A percentile compares a stretch with the other conserved stretches of the same genome.
Conservation (phyloP, 2,888 invertebrate species). For the Gibbula magus region DNA sequence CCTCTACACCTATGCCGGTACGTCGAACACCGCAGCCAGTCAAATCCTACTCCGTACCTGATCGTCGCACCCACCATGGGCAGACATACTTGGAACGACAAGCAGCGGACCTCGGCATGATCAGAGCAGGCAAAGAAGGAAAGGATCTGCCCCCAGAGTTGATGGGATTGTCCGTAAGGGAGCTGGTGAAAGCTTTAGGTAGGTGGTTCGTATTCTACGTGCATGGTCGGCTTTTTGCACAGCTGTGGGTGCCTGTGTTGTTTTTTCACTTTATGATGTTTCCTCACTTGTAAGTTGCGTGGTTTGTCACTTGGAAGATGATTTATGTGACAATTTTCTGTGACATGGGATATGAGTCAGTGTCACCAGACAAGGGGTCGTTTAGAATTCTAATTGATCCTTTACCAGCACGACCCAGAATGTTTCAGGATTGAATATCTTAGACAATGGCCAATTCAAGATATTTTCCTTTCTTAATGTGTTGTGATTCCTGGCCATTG, state of each 20-base stretch:
- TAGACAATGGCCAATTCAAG: too few species aligned
- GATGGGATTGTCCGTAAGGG: slow-evolving; percentile 83
- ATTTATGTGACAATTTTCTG: background rate
- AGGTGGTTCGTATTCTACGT: slow-evolving; percentile 33
- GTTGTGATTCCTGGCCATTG: too few species aligned
- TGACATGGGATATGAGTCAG: too few species aligned
- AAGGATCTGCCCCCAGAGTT: slow-evolving; percentile 76
- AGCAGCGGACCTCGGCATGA: slow-evolving; percentile 37
- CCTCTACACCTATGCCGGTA: slow-evolving; percentile 1
- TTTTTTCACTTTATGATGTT: background rate
- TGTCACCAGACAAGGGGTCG: too few species aligned
- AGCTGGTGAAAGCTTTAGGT: slow-evolving; percentile 84
- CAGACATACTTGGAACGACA: slow-evolving; percentile 30
- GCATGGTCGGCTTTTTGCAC: slow-evolving; percentile 2
- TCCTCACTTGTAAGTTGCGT: background rate
- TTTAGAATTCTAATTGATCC: too few species aligned
- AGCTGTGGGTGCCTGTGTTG: background rate
- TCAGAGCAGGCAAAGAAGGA: slow-evolving; percentile 35
- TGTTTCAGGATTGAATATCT: too few species aligned
- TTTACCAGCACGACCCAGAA: too few species aligned
- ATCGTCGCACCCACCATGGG: background rate
- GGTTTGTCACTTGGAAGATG: background rate
- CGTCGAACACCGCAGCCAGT: slow-evolving; percentile 18
- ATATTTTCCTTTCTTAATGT: too few species aligned
- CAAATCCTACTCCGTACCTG: background rate